Conservation (phyloP, 2,113 vertebrate species). For the Festucalex cinctus region DNA sequence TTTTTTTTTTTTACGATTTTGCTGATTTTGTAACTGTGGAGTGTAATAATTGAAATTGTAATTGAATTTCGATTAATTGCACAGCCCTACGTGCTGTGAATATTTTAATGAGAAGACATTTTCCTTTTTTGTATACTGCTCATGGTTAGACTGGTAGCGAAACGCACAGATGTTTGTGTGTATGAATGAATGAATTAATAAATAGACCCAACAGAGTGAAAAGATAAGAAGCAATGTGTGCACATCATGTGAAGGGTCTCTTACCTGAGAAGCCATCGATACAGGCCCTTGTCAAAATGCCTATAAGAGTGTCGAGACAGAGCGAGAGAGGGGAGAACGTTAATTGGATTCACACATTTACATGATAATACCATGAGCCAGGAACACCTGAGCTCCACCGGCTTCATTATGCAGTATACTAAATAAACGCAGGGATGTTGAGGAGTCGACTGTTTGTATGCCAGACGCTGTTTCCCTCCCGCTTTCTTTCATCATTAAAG, state of each 20-base stretch:
- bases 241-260: conserved; percentile 40
- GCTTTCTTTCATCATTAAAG: conserved; percentile 27
- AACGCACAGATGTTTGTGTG: not conserved
- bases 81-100: too few relatives aligned
- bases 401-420: not conserved
- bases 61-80: too few relatives aligned
- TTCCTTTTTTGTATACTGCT: too few relatives aligned
- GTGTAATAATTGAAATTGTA: too few relatives aligned
- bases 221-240: not conserved
- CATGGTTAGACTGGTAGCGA: too few relatives aligned
- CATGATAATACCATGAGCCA: conserved; percentile 47
- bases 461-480: not conserved
- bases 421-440: conserved; percentile 18
- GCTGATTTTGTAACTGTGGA: too few relatives aligned
- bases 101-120: too few relatives aligned
- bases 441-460: conserved; percentile 13
- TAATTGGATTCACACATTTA: conserved; percentile 48
- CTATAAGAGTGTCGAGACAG: conserved; percentile 50
- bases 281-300: conserved; percentile 77
- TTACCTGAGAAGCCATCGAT: conserved; percentile 79
- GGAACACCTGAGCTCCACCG: conserved; percentile 48
- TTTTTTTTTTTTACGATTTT: too few relatives aligned
- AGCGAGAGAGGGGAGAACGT: conserved; percentile 15
- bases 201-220: not conserved
- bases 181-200: not conserved